Evolutionary conservation across 2,113 vertebrate species (phyloP), one percentile per base, ranked within the genome.

Genomic region (Paramisgurnus dabryanus): DNA sequence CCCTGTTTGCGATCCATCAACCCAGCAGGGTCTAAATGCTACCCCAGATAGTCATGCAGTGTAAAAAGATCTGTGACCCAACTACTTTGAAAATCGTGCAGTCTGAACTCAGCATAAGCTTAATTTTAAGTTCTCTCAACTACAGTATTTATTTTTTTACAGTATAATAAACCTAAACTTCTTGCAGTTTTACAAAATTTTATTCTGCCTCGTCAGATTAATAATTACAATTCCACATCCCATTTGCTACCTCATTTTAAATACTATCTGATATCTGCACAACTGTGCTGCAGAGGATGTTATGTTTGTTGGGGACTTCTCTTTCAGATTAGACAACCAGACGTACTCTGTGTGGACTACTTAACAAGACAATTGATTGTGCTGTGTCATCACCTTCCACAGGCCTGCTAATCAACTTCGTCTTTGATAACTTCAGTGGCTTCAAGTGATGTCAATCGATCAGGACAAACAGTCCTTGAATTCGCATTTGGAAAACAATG

Each of bases 371-470:
- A 68, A 84, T 84, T 83, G 81, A 78, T 80, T 84, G 69, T 81
- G 80, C 67, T 77, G 67, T 86, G 82, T 84, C 79, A 86, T 86
- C 82, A 82, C 76, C 79, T 82, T 80, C 71, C 39, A 63, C 79
- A 67, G 72, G 77, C 66, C 81, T 81, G 49, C 76, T 78, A 80
- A 77, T 80, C 72, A 76, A 80, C 53, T 50, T 71, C 60, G 60
- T 79, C 73, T 61, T 27, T 82, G 76, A 86, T 83, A 72, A 83
- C 82, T 86, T 86, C 82, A 82, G 63, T 76, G 74, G 69, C 82
- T 79, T 86, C 85, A 86, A 86, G 82, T 82, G 82, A 83, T 79
- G 76, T 76, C 76, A 80, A 86, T 86, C 85, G 85, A 86, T 86
- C 81, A 70, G 79, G 80, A 82, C 79, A 81, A 81, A 80, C 80